Base-by-base conservation (phyloP, 2,113 vertebrate species). In the Lota lota region DNA sequence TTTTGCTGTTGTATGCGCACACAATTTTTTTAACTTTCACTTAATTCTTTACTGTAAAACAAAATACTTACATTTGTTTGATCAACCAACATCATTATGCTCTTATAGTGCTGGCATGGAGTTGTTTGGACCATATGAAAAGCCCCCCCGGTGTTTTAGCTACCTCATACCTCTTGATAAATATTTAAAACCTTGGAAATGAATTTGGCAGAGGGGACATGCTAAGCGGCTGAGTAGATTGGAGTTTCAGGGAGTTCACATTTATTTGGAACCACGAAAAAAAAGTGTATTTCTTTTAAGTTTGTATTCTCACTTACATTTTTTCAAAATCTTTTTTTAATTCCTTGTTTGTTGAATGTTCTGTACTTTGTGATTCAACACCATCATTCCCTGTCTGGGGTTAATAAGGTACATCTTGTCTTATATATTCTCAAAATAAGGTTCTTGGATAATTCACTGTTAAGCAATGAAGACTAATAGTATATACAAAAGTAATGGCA, bases 171-270 rank as follows among this genome's bases (percentile, higher is more conserved):
- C 71, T 83, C 83, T 2, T 87, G 80, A 89, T 89, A 87, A 86
- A 88, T 88, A 90, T 90, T 90, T 88, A 83, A 87, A 88, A 74
- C 74, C 70, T 78, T 79, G 77, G 81, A 84, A 86, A 72, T 83
- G 85, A 78, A 85, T 80, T 72, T 75, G 78, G 69, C 80, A 74
- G 74, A 81, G 72, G 72, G 82, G 61, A 64, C 2, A 66, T 75
- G 28, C 73, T 60, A 68, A 67, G 74, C 3, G 80, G 63, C 67
- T 74, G 74, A 84, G 73, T 79, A 72, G 79, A 67, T 40, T 11
- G 36, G 10, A 66, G 64, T 79, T 68, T 66, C 57, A 61, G 57
- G 14, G 33, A 24, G 54, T 65, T 47, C 73, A 69, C 12, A 14
- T 81, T 74, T 33, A 5, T 33, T 33, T 33, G 28, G 4, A 47